Base-by-base conservation (phyloP, 2,113 vertebrate genomes). In the Ornithorhynchus anatinus region DNA sequence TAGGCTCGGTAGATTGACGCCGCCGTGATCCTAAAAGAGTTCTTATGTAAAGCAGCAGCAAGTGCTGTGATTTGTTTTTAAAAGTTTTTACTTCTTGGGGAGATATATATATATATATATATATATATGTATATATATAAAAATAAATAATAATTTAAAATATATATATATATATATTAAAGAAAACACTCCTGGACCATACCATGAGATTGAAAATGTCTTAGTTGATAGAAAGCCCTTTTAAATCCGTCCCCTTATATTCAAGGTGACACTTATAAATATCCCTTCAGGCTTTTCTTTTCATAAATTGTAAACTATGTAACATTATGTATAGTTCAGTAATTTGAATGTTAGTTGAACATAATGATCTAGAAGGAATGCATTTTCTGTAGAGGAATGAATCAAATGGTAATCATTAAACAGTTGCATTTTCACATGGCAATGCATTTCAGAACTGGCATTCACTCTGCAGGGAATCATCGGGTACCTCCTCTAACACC, bases 271-370 rank as follows among this genome's bases (percentile, higher is more conserved):
- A 66, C 90, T 78, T 85, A 67, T 81, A 84, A 81, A 62, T 88
- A 69, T 80, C 86, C 79, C 77, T 87, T 81, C 16, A 25, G 79
- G 81, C 88, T 85, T 90, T n/a, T 88, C 64, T 87, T 92, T 92
- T 89, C 89, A 81, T 70, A 64, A 53, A 74, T 75, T 94, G 88
- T 93, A 87, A 91, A 89, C 63, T 80, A 58, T 90, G 88, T 92
- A 91, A 80, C 85, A 84, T 89, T 87, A 83, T 92, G 81, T 92
- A 90, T 83, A 88, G 82, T 81, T 89, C 52, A 82, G 80, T 83
- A 85, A 82, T 80, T 71, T 75, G 90, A 91, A 89, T 86, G 79
- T 71, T 83, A 90, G 91, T 89, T 73, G 91, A 91, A 36, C 68
- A 54, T 90, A 67, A 89, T 87, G 90, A 72, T 68, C 57, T 84